These are phyloP conservation scores for Pagetopsis macropterus DNA, from an alignment of 2,797 vertebrate species.

Conservation along the genomic window DNA sequence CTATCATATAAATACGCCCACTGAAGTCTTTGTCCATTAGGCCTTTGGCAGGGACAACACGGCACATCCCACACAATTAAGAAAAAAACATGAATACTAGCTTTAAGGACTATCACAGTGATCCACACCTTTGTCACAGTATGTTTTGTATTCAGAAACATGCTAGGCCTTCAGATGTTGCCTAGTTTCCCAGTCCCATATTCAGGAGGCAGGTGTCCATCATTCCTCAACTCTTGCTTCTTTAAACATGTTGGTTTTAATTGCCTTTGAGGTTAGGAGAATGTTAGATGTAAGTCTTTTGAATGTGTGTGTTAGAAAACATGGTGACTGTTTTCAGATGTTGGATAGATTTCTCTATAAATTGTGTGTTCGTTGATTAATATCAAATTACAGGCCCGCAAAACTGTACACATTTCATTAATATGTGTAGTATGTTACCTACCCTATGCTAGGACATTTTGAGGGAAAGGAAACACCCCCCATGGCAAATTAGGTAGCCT, in stretches of 20 bases:
- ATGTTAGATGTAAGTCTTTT: neutral
- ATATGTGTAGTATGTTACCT: too few species aligned
- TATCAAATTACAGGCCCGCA: too few species aligned
- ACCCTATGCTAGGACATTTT: too few species aligned
- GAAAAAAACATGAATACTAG: slow-evolving; percentile 29
- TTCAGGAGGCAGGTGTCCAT: neutral
- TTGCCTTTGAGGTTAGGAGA: neutral
- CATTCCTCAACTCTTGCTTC: too few species aligned
- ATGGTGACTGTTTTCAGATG: neutral
- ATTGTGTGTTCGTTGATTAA: neutral
- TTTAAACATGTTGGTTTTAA: too few species aligned
- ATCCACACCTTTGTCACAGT: slow-evolving; percentile 28
- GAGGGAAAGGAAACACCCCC: too few species aligned
- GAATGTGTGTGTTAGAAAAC: neutral
- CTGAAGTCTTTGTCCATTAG: slow-evolving; percentile 53
- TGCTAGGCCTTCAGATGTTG: neutral
- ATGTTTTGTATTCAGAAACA: slow-evolving; percentile 22
- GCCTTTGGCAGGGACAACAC: slow-evolving; percentile 50
- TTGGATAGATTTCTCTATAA: neutral
- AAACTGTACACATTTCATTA: too few species aligned
- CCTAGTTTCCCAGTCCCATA: neutral
- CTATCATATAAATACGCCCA: slow-evolving; percentile 64
- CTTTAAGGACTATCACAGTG: slow-evolving; percentile 33
- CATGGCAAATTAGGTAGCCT: too few species aligned
- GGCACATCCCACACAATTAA: slow-evolving; percentile 54